Base-by-base conservation (phyloP, 2,113 vertebrate species). In the Grammomys dolichurus region DNA sequence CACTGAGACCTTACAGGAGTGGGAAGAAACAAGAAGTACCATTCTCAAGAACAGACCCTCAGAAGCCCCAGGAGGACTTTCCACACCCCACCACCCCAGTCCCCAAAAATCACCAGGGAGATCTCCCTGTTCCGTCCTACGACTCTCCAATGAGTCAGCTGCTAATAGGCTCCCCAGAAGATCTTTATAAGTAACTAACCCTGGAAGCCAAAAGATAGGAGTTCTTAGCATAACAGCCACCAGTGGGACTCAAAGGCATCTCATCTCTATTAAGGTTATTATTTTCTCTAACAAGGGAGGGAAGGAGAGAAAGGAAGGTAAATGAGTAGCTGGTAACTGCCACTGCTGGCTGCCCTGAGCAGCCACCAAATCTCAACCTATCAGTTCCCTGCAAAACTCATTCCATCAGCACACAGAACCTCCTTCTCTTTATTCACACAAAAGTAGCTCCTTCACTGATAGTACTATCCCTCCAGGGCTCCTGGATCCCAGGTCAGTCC, bases 401-500 rank as follows among this genome's bases (percentile, higher is more conserved):
- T 26, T 80, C 36, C 60, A 87, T 70, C 4, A 33, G 82, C 72
- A 51, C 4, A 58, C 63, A 93, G 92, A 87, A 73, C 40, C 11
- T 89, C 28, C 36, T 69, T 95, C 33, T 87, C 91, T 86, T 87
- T 82, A 77, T 43, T 87, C 28, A 95, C 93, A 48, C 46, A 73
- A 58, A 94, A 91, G n/a, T 58, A 94, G 51, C 19, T 54, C 26
- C 78, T 5, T 82, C 8, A 16, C 0, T 75, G 36, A 93, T 24
- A 77, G 75, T 54, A 76, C 43, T 4, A 28, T 67, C 33, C 48
- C 54, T 12, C 0, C 1, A 0, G 17, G 31, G 72, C 7, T 20
- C 36, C n/a, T 87, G 60, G 51, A 16, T 48, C 36, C 40, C 46
- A 89, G 19, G 24, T 87, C 28, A 87, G 19, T 67, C 5, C 70